A percentile compares a stretch with the other conserved stretches of the same genome.
These are phyloP conservation scores for Syngnathus floridae DNA, from an alignment of 2,113 vertebrate species.

Conservation along the genomic window DNA sequence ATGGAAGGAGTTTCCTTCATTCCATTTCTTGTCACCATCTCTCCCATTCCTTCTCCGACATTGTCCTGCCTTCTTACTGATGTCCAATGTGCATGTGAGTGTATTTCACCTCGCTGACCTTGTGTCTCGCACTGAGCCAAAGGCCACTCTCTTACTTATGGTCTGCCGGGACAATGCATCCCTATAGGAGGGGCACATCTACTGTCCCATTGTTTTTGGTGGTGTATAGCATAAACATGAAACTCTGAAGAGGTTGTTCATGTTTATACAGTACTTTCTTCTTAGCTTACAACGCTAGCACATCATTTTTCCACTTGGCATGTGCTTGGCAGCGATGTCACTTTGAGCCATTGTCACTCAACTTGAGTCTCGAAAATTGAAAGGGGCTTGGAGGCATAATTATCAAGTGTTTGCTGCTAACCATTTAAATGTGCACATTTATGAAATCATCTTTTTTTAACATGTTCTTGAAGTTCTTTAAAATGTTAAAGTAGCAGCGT, in stretches of 20 bases:
- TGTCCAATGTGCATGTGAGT: slow-evolving; percentile 54
- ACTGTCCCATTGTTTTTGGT: slow-evolving; percentile 19
- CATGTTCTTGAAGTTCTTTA: not conserved
- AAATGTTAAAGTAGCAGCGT: not conserved
- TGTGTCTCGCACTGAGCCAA: slow-evolving; percentile 62
- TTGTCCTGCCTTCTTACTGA: slow-evolving; percentile 10
- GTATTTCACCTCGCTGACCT: slow-evolving; percentile 69
- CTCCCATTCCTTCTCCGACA: not conserved
- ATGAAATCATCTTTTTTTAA: no score
- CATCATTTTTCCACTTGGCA: slow-evolving; percentile 10
- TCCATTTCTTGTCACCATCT: slow-evolving; percentile 34
- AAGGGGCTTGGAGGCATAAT: no score
- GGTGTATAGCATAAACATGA: slow-evolving; percentile 15
- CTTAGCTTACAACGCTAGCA: slow-evolving; percentile 1
- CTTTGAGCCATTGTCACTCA: slow-evolving; percentile 1
- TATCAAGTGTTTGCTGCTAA: no score
- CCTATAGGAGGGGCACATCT: slow-evolving; percentile 32
- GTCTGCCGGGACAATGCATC: slow-evolving; percentile 54
- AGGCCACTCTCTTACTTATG: slow-evolving; percentile 53
- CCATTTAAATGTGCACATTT: no score
- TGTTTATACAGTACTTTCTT: slow-evolving; percentile 14
- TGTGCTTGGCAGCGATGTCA: slow-evolving; percentile 25
- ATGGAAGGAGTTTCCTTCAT: slow-evolving; percentile 34
- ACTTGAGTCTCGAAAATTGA: no score
- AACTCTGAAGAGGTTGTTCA: not conserved